Evolutionary conservation across 1,140 invertebrate species (phyloP).

Genomic region (Drosophila prosaltans): DNA sequence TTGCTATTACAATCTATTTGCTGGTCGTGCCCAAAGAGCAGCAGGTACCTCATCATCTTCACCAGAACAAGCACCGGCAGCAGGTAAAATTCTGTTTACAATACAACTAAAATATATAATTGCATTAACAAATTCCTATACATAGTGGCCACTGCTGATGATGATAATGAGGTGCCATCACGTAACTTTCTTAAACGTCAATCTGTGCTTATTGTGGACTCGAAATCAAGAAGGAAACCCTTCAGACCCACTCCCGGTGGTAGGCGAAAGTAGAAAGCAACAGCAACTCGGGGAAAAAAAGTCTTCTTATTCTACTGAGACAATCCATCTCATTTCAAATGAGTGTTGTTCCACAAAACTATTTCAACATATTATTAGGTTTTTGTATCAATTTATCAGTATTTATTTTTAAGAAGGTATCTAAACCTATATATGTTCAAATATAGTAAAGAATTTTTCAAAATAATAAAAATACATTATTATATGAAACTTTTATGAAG

Average conservation of each 20-base stretch:
- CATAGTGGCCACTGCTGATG: conserved; percentile 86
- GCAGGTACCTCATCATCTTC: conserved; percentile 77
- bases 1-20: conserved; percentile 81
- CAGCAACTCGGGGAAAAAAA: neutral
- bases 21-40: conserved; percentile 72
- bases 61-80: conserved; percentile 75
- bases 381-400: neutral
- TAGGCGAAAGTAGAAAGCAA: conserved; percentile 53
- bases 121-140: conserved; percentile 18
- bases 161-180: conserved; percentile 92
- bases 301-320: neutral
- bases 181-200: conserved; percentile 91
- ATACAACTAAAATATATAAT: neutral
- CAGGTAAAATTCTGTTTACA: conserved; percentile 55
- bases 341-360: neutral
- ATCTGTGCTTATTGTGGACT: conserved; percentile 92
- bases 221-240: conserved; percentile 90
- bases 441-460: too few relatives aligned
- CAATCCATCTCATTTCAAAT: conserved; percentile 1
- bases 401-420: neutral
- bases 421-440: too few relatives aligned
- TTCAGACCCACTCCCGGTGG: conserved; percentile 83
- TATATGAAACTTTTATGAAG: too few relatives aligned
- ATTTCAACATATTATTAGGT: too few relatives aligned
- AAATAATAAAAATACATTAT: too few relatives aligned